Evolutionary conservation across 1,140 invertebrate species (phyloP).

Genomic region (Heliothis subflexa): DNA sequence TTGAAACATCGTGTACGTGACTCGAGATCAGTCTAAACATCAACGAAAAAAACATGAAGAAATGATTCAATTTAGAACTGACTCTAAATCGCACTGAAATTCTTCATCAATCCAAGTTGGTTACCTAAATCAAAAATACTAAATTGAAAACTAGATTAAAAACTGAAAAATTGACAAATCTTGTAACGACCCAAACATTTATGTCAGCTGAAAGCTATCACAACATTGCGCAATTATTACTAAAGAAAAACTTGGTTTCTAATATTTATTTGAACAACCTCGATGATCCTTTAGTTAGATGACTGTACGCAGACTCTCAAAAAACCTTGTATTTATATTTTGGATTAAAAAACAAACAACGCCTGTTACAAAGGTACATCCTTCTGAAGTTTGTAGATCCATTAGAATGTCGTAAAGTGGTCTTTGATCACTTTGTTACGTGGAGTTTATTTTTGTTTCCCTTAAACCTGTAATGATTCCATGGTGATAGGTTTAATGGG

Average conservation of each 20-base stretch:
- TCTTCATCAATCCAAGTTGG: neutral
- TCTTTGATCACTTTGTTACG: conserved; percentile 32
- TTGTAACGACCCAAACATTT: neutral
- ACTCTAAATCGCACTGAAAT: neutral
- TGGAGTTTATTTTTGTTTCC: conserved; percentile 35
- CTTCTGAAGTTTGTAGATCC: conserved; percentile 35
- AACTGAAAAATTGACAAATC: too few species aligned
- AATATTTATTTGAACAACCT: neutral
- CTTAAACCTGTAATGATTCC: neutral
- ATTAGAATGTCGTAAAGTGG: conserved; percentile 40
- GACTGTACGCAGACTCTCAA: neutral
- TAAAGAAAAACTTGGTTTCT: neutral
- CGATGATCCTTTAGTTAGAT: too few species aligned
- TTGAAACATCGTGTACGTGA: conserved; percentile 14
- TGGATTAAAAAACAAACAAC: conserved; percentile 16
- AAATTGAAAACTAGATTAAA: too few species aligned
- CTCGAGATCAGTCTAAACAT: neutral
- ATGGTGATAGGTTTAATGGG: conserved; percentile 15
- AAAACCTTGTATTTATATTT: conserved; percentile 14
- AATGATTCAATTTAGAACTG: neutral
- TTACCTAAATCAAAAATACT: neutral
- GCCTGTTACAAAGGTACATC: conserved; percentile 17
- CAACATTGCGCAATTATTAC: conserved; percentile 19
- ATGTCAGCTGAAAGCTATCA: conserved; percentile 1
- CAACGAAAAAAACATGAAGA: neutral